Base-by-base conservation (phyloP, 2,888 invertebrate species). In the Sceliomorpha sp. region DNA sequence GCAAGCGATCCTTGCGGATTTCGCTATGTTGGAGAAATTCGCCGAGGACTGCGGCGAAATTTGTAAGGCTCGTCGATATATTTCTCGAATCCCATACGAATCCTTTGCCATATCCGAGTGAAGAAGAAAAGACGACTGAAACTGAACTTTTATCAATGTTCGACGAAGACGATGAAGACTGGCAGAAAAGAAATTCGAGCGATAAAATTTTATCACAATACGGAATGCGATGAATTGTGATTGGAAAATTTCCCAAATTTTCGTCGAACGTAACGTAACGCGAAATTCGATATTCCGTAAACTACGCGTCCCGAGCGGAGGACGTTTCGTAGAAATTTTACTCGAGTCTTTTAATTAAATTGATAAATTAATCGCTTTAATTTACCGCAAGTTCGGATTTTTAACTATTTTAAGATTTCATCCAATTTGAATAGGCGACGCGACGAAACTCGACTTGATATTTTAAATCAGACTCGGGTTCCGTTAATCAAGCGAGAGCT, bases 1-100 rank as follows among this genome's bases (percentile, higher is more conserved):
- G 72, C 67, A 70, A 75, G 71, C 77, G 78, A 80, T 77, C 78
- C 73, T 76, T 73, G 78, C 76, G 77, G 78, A 79, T 82, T 80
- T 79, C 79, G 62, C 47, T 42, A 12, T 42, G 27, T 48, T 42
- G 59, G 51, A 50, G 51, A 72, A 69, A 60, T 72, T 69, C 56
- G 45, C 51, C 40, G 39, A 50, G 55, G 58, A 58, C 47, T 60
- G 60, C 62, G 64, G 55, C 51, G 55, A 60, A 44, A 66, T 62
- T 60, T 64, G 56, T 50, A 60, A 60, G 64, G 45, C 56, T 56
- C 56, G 60, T 51, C 59, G 59, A 56, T 66, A 70, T 66, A 66
- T 70, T 68, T 69, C 69, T 63, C 32, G 69, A 53, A 69, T 62
- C 68, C 58, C 55, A 42, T 10, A 47, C 60, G 55, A 60, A 44